phyloP scores from a whole-genome alignment of 2,113 vertebrate species.

The Mandrillus leucophaeus region DNA sequence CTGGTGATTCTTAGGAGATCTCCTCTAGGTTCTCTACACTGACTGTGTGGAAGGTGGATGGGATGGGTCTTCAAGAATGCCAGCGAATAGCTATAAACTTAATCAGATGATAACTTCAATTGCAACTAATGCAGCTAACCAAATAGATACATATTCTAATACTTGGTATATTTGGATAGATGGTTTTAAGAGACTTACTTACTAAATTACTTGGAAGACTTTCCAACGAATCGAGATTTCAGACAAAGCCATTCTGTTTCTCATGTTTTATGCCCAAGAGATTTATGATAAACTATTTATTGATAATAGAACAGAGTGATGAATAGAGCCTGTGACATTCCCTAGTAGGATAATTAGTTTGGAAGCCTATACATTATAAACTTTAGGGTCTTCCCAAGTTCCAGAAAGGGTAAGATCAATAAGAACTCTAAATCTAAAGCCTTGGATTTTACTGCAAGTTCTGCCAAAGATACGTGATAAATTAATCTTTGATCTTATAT shows the following conservation, averaged over 20 bases:
- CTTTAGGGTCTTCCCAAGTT: not conserved
- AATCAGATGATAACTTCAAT: not conserved
- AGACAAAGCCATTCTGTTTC: not conserved
- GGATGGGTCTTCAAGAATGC: not conserved
- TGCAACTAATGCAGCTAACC: not conserved
- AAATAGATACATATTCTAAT: not conserved
- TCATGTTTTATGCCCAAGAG: not conserved
- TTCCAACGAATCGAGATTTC: not conserved
- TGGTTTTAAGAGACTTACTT: not conserved
- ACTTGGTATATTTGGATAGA: not conserved
- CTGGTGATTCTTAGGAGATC: not conserved
- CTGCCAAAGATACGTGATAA: not conserved
- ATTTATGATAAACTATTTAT: not conserved
- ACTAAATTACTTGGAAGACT: not conserved
- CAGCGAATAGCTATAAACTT: not conserved
- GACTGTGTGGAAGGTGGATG: not conserved
- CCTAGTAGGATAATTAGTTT: not conserved
- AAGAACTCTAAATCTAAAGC: not conserved
- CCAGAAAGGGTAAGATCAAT: not conserved
- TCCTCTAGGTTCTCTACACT: not conserved
- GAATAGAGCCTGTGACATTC: not conserved
- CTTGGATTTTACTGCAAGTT: not conserved
- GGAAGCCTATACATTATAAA: not conserved
- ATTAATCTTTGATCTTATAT: not conserved
- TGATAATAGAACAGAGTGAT: not conserved